A percentile compares a stretch with the other conserved stretches of the same genome.
Evolutionary conservation across 2,888 invertebrate species (phyloP).

Genomic region (Mythimna lalbum): DNA sequence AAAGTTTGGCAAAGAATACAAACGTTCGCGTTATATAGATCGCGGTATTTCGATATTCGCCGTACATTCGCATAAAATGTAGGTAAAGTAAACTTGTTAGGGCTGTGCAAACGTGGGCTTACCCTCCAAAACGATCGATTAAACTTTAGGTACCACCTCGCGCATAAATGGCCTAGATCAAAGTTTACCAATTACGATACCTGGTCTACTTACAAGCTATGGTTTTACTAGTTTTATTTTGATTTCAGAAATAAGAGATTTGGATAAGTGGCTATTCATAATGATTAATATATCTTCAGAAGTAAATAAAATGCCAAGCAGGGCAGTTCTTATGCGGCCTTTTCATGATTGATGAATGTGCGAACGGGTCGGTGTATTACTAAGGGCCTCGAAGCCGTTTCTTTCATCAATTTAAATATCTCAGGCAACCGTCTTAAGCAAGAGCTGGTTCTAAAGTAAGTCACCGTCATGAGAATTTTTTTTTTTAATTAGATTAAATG

Average conservation of each 20-base stretch:
- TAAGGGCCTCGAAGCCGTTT: slow-evolving; percentile 28
- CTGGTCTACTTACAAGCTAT: slow-evolving; percentile 46
- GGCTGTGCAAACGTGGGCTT: slow-evolving; percentile 68
- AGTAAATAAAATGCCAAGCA: slow-evolving; percentile 52
- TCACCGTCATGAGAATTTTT: neutral
- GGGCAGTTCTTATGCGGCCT: slow-evolving; percentile 42
- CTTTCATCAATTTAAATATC: slow-evolving; percentile 43
- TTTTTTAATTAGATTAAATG: slow-evolving; percentile 41
- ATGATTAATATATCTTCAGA: slow-evolving; percentile 52
- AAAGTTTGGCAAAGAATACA: slow-evolving; percentile 37
- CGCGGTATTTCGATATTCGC: slow-evolving; percentile 34
- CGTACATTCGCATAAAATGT: slow-evolving; percentile 59
- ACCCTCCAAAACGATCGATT: slow-evolving; percentile 71
- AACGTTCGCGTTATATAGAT: slow-evolving; percentile 43
- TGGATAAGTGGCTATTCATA: slow-evolving; percentile 45
- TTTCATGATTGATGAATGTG: slow-evolving; percentile 64
- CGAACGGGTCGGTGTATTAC: slow-evolving; percentile 45
- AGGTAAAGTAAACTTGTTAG: slow-evolving; percentile 74
- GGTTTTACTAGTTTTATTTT: slow-evolving; percentile 11
- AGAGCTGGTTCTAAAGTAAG: slow-evolving; percentile 27
- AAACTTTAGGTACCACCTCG: slow-evolving; percentile 63
- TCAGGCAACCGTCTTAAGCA: slow-evolving; percentile 21
- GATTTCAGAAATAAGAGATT: slow-evolving; percentile 27
- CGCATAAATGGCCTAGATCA: slow-evolving; percentile 72
- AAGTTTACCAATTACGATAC: slow-evolving; percentile 75